A percentile compares a stretch with the other conserved stretches of the same genome.
phyloP scores from a whole-genome alignment of 1,140 invertebrate species.

The Drosophila biarmipes region DNA sequence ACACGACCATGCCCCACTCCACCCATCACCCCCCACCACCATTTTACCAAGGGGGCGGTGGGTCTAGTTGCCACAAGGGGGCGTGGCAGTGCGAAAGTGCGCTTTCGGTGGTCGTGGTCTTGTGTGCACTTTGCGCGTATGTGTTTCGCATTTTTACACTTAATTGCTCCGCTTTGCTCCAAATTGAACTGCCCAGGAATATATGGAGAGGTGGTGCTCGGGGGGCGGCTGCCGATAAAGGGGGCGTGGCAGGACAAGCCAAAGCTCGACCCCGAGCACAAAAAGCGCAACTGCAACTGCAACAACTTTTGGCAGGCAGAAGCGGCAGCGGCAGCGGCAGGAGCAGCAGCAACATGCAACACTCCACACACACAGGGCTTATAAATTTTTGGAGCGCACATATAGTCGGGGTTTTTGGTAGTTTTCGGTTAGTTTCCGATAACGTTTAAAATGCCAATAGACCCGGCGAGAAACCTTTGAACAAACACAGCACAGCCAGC shows the following conservation, averaged over 20 bases:
- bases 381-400: constrained; percentile 58
- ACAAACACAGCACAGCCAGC: constrained; percentile 55
- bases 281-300: constrained; percentile 73
- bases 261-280: constrained; percentile 28
- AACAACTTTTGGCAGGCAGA: constrained; percentile 58
- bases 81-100: constrained; percentile 26
- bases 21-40: constrained; percentile 45
- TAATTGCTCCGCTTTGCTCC: constrained; percentile 77
- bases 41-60: constrained; percentile 11
- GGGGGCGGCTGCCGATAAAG: not conserved
- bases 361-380: constrained; percentile 46
- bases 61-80: not conserved
- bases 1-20: constrained; percentile 58
- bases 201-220: not conserved
- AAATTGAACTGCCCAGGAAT: constrained; percentile 67
- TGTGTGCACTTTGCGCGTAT: constrained; percentile 75
- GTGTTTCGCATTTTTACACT: constrained; percentile 82
- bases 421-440: constrained; percentile 77
- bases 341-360: constrained; percentile 4
- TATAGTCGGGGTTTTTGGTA: constrained; percentile 53
- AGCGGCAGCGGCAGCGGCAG: not conserved
- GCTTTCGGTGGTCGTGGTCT: constrained; percentile 42
- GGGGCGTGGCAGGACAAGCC: constrained; percentile 13
- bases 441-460: constrained; percentile 79
- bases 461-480: constrained; percentile 51